Evolutionary conservation across 2,113 vertebrate species (phyloP), one percentile per base, ranked within the genome.

Genomic region (Ptilorrhoa leucosticta): DNA sequence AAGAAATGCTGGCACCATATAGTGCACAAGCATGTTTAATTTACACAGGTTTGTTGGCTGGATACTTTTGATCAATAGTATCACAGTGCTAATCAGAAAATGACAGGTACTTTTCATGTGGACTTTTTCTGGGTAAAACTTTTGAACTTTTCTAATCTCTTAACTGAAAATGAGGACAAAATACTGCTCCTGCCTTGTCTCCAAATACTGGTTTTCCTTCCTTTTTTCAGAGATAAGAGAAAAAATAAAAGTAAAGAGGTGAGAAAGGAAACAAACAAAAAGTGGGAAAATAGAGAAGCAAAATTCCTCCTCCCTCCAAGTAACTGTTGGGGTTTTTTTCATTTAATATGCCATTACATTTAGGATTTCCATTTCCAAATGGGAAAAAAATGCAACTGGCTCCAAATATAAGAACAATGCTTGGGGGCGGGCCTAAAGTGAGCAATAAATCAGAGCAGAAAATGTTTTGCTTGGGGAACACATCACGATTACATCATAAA

Each of bases 381-480:
- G 83, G 82, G 81, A 87, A 97, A 87, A 90, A 87, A 93, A 83
- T 77, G 44, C 15, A 26, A 81, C 75, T 30, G 9, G 26, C 88
- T 96, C 48, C 77, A 92, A 93, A 63, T 70, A 44, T 2, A 93
- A 95, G 88, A 96, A 90, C 93, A 94, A 86, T 87, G 85, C 88
- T 93, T 84, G 76, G 93, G 79, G 88, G 72, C 80, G 94, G 79
- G 88, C 90, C 92, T 87, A 54, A 66, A 89, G 79, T 84, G 73
- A 86, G 56, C 83, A 93, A 65, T 96, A 96, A 94, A 90, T 84
- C 71, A 83, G 89, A 86, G 83, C 91, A 83, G 77, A 86, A 92
- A 93, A 66, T 73, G 79, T 63, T 95, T 92, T 72, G 27, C 89
- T 75, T 30, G 83, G 73, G 83, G 80, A 96, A 70, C 47, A 50